Percentiles rank a stretch among this genome's conserved stretches.
Conservation (phyloP, 1,140 invertebrate genomes). For the Littorina saxatilis region DNA sequence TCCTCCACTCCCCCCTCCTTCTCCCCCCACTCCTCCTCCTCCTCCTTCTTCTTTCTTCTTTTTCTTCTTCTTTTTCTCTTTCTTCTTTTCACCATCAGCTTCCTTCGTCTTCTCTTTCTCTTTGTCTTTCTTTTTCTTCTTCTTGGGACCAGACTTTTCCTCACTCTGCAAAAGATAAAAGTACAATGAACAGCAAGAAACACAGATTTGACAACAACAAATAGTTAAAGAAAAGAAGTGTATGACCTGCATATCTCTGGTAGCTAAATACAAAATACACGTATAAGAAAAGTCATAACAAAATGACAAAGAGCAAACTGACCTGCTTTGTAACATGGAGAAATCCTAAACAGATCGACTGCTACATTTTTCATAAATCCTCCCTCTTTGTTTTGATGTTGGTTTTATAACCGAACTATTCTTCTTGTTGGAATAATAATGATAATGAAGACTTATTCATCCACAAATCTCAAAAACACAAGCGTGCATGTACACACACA, state of each 20-base stretch:
- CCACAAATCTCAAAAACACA: neutral
- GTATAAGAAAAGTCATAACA: too few species aligned
- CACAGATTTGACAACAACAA: neutral
- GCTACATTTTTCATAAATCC: neutral
- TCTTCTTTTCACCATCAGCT: slow-evolving; percentile 76
- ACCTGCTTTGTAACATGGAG: too few species aligned
- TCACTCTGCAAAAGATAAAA: slow-evolving; percentile 74
- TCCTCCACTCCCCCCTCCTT: slow-evolving; percentile 74
- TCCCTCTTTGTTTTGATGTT: neutral
- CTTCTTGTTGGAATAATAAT: neutral
- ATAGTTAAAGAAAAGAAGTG: neutral
- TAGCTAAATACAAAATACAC: too few species aligned
- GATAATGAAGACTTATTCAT: neutral
- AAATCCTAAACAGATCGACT: too few species aligned
- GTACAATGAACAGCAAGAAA: neutral
- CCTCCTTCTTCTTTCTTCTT: slow-evolving; percentile 58
- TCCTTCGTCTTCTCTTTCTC: slow-evolving; percentile 75
- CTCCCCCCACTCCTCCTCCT: slow-evolving; percentile 77
- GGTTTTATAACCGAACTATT: slow-evolving; percentile 1
- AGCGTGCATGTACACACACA: neutral
- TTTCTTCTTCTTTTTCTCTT: slow-evolving; percentile 57
- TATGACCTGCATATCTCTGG: too few species aligned
- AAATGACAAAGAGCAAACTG: too few species aligned
- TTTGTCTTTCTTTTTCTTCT: slow-evolving; percentile 74
- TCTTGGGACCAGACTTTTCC: slow-evolving; percentile 75